Evolutionary conservation across 2,113 vertebrate genomes (phyloP).

Genomic region (Myotis yumanensis): DNA sequence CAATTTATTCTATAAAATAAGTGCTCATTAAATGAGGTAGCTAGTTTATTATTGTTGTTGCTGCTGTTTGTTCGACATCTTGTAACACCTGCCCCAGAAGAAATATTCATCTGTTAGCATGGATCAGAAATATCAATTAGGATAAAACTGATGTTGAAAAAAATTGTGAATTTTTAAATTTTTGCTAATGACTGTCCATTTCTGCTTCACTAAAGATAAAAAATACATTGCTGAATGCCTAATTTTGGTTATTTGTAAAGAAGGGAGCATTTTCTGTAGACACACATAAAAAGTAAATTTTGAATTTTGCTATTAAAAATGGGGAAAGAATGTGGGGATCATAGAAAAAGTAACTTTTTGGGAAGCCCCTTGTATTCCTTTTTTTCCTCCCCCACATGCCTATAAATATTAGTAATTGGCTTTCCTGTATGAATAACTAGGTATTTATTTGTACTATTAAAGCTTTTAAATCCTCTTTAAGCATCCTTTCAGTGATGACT

Average conservation of each 20-base stretch:
- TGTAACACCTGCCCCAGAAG: background rate
- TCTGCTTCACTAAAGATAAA: conserved; percentile 9
- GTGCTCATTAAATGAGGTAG: background rate
- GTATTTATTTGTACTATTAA: conserved; percentile 53
- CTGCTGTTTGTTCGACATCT: background rate
- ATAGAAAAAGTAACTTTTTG: background rate
- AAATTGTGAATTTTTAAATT: conserved; percentile 33
- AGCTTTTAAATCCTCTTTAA: conserved; percentile 36
- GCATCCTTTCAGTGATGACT: background rate
- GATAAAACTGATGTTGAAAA: conserved; percentile 48
- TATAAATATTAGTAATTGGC: background rate
- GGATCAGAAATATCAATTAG: background rate
- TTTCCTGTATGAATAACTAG: background rate
- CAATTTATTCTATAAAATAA: background rate
- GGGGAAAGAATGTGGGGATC: background rate
- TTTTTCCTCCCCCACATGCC: background rate
- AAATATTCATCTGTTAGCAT: conserved; percentile 37
- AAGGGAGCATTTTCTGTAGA: background rate
- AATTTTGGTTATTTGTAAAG: conserved; percentile 43
- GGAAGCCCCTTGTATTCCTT: background rate
- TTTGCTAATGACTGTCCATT: background rate
- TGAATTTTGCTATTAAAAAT: conserved; percentile 47
- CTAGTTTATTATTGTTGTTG: background rate
- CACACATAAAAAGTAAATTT: conserved; percentile 1
- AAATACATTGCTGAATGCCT: background rate